Conservation (phyloP, 53 echinoderm and acorn worm genomes). For the Echinarachnius parma region DNA sequence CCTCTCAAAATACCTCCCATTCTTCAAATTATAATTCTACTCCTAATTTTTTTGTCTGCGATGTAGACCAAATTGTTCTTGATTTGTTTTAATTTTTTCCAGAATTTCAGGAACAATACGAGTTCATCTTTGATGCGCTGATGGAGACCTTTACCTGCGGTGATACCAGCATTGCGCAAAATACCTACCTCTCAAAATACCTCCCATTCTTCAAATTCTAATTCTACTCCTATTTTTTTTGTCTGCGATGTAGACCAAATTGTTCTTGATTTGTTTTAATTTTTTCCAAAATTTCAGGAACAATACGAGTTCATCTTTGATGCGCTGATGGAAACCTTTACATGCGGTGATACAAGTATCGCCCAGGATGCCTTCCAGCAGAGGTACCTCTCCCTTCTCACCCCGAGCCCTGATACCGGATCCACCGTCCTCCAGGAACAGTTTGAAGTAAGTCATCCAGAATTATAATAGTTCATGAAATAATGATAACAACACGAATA, state of each 20-base stretch:
- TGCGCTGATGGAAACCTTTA: conserved; percentile 64
- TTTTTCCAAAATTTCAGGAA: no score
- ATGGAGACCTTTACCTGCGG: conserved; percentile 73
- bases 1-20: conserved; percentile 17
- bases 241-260: no score
- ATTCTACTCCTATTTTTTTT: no score
- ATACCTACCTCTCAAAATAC: conserved; percentile 18
- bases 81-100: no score
- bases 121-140: conserved; percentile 82
- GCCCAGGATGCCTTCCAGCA: background rate
- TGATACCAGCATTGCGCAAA: conserved; percentile 54
- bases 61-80: no score
- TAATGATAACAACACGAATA: no score
- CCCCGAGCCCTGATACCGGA: conserved; percentile 29
- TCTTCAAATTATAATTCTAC: no score
- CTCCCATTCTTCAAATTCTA: no score
- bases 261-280: no score
- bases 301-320: conserved; percentile 87
- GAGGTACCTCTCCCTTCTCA: conserved; percentile 37
- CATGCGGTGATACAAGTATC: conserved; percentile 65
- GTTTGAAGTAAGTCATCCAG: conserved; percentile 49
- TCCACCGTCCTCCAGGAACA: conserved; percentile 49
- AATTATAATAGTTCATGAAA: background rate
- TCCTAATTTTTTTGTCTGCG: no score
- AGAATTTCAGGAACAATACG: conserved; percentile 73